A percentile compares a stretch with the other conserved stretches of the same genome.
phyloP scores from a whole-genome alignment of 2,888 invertebrate species.

The Philopedon plagiatum region DNA sequence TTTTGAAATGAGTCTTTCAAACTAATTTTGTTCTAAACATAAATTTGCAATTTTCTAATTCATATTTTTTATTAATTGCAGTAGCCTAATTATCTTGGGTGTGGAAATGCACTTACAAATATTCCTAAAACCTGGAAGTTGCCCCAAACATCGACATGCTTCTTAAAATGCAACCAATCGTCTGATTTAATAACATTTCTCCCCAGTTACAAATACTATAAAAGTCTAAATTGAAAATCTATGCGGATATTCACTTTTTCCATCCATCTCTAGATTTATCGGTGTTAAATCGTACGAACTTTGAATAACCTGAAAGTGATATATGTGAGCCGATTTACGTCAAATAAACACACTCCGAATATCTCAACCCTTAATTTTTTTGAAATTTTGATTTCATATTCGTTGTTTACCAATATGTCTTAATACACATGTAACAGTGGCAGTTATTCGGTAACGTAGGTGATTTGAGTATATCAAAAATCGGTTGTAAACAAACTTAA shows the following conservation, averaged over 20 bases:
- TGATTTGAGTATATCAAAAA: no score
- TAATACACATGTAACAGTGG: no score
- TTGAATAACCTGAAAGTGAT: slow-evolving; percentile 7
- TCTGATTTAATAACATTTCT: neutral
- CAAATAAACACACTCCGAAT: slow-evolving; percentile 4
- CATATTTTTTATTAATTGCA: no score
- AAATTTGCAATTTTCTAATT: no score
- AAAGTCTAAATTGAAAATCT: slow-evolving; percentile 8
- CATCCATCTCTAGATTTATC: slow-evolving; percentile 8
- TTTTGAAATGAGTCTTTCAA: no score
- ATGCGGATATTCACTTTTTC: slow-evolving; percentile 6
- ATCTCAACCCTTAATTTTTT: slow-evolving; percentile 15
- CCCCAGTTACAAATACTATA: slow-evolving; percentile 8
- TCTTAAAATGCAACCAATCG: neutral
- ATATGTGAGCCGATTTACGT: slow-evolving; percentile 10
- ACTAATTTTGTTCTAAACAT: no score
- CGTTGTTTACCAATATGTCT: neutral
- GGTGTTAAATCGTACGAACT: slow-evolving; percentile 5
- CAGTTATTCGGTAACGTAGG: no score
- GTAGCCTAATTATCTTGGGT: no score
- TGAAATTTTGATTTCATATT: slow-evolving; percentile 6
- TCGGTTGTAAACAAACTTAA: no score
- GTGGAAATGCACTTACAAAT: no score
- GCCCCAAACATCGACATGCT: neutral
- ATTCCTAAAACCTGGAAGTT: neutral